phyloP scores from a whole-genome alignment of 1,140 invertebrate genomes.

The Cecropterus lyciades region DNA sequence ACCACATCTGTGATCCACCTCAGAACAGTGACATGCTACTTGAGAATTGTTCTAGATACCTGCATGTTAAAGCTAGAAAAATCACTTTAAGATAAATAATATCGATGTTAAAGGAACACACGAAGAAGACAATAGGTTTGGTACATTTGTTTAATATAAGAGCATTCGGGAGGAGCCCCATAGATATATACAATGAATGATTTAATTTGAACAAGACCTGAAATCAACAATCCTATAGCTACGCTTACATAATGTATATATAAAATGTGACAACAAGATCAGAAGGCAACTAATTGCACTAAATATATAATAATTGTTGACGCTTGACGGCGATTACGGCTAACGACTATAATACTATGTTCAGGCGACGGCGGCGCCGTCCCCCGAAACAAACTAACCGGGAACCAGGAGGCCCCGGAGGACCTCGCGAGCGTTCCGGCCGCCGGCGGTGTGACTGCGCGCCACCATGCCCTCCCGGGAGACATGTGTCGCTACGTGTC shows the following conservation, averaged over 20 bases:
- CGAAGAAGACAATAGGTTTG: conserved; percentile 24
- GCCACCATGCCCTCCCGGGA: too few relatives aligned
- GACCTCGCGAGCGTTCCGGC: background rate
- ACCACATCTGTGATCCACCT: background rate
- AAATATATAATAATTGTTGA: conserved; percentile 48
- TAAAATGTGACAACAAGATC: conserved; percentile 55
- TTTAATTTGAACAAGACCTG: conserved; percentile 27
- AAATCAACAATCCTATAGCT: conserved; percentile 42
- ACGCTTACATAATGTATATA: conserved; percentile 40
- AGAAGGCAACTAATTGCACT: conserved; percentile 63
- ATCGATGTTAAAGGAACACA: conserved; percentile 31
- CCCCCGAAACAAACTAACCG: background rate
- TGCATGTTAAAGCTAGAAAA: conserved; percentile 17
- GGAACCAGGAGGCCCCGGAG: too few relatives aligned
- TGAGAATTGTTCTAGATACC: background rate
- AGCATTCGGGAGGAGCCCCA: conserved; percentile 12
- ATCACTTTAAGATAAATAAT: conserved; percentile 3
- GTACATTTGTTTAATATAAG: conserved; percentile 18
- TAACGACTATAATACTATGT: conserved; percentile 47
- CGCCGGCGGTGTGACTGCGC: background rate
- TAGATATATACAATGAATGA: conserved; percentile 39
- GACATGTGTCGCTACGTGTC: background rate
- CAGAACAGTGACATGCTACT: background rate
- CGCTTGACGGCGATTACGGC: conserved; percentile 42
- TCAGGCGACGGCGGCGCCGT: conserved; percentile 33